phyloP scores from a whole-genome alignment of 2,888 invertebrate genomes.

The Leucoptera coffeella region DNA sequence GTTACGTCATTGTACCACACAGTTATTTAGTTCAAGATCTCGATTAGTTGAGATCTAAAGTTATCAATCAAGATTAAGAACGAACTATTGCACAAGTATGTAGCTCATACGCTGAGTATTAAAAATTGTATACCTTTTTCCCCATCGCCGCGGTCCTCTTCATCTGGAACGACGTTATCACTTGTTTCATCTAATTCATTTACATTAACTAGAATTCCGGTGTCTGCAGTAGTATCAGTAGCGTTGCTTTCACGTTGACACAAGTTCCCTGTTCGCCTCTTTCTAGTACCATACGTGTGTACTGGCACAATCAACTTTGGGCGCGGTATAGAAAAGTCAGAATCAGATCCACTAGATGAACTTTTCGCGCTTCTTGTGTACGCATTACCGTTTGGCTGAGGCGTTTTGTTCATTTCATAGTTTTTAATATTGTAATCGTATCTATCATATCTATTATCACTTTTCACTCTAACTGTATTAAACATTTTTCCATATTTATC shows the following conservation, averaged over 20 bases:
- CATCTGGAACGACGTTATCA: constrained; percentile 10
- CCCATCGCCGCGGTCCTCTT: constrained; percentile 13
- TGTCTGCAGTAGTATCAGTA: constrained; percentile 32
- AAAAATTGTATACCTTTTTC: constrained; percentile 37
- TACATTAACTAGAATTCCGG: constrained; percentile 36
- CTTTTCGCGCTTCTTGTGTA: constrained; percentile 40
- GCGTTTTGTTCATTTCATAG: too few species aligned
- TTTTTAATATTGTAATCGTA: too few species aligned
- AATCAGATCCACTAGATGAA: constrained; percentile 51
- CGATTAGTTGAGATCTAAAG: too few species aligned
- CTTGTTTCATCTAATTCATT: constrained; percentile 19
- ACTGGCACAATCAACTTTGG: constrained; percentile 84
- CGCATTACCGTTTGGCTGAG: constrained; percentile 19
- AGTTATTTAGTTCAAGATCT: not conserved
- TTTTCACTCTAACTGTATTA: constrained; percentile 46
- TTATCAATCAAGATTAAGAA: too few species aligned
- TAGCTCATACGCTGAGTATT: too few species aligned
- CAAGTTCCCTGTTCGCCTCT: constrained; percentile 74
- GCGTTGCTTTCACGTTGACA: constrained; percentile 41
- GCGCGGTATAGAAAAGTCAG: constrained; percentile 76
- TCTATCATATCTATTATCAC: constrained; percentile 41
- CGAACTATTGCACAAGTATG: too few species aligned
- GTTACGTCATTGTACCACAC: too few species aligned
- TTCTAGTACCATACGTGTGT: constrained; percentile 77
- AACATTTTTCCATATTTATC: constrained; percentile 41